These are phyloP conservation scores for Odiellus spinosus DNA, from an alignment of 2,888 invertebrate species.

Conservation along the genomic window DNA sequence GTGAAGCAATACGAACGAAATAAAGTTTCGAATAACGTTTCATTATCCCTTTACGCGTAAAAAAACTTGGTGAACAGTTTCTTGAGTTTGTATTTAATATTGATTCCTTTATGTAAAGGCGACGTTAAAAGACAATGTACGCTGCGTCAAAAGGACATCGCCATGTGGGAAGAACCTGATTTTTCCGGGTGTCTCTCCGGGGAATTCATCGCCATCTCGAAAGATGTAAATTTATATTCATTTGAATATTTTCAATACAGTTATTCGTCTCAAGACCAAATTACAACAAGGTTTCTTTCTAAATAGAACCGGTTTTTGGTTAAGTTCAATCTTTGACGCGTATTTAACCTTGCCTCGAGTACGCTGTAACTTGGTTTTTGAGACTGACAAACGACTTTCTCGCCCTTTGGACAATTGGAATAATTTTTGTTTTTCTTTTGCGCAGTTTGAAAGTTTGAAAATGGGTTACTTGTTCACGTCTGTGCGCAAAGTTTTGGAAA, in stretches of 20 bases:
- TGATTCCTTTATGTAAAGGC: conserved; percentile 4
- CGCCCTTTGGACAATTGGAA: too few species aligned
- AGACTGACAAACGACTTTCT: too few species aligned
- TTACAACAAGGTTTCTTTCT: too few species aligned
- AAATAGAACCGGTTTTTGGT: too few species aligned
- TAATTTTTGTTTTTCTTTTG: conserved; percentile 1
- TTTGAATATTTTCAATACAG: not conserved
- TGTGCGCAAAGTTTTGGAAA: conserved; percentile 3
- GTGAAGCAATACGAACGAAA: too few species aligned
- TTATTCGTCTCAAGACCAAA: not conserved
- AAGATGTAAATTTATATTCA: conserved; percentile 9
- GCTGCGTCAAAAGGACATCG: conserved; percentile 9
- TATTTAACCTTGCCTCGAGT: too few species aligned
- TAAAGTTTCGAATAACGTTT: too few species aligned
- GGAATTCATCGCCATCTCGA: conserved; percentile 11
- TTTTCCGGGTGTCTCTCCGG: conserved; percentile 19
- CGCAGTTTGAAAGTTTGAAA: conserved; percentile 12
- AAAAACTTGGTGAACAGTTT: too few species aligned
- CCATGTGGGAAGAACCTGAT: conserved; percentile 20
- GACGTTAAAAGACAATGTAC: conserved; percentile 14
- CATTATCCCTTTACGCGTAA: too few species aligned
- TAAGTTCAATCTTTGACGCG: too few species aligned
- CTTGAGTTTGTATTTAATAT: not conserved
- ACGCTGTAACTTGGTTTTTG: too few species aligned
- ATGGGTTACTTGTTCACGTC: conserved; percentile 12